Percentiles rank a stretch among this genome's conserved stretches.
phyloP scores from a whole-genome alignment of 92 coral and sea anemone species.

The Paragorgia papillata region DNA sequence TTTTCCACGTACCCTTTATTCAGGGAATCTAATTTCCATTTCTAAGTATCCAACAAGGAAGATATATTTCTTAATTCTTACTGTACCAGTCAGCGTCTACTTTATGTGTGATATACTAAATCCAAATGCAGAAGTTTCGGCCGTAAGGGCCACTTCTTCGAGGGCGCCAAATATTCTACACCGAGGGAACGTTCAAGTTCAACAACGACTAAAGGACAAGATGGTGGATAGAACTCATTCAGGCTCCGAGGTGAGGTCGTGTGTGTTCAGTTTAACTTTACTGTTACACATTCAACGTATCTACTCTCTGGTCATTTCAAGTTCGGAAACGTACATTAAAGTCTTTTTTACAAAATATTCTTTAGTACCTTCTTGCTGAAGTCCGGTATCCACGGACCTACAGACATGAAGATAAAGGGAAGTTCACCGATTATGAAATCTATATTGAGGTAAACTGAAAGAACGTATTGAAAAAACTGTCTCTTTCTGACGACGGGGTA shows the following conservation, averaged over 20 bases:
- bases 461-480: too few relatives aligned
- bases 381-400: slow-evolving; percentile 37
- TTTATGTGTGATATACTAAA: not conserved
- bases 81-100: too few relatives aligned
- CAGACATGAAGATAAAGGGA: slow-evolving; percentile 44
- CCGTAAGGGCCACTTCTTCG: not conserved
- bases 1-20: not conserved
- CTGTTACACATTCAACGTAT: not conserved
- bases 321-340: not conserved
- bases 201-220: not conserved
- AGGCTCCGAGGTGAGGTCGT: slow-evolving; percentile 21
- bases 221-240: not conserved
- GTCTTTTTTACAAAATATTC: not conserved
- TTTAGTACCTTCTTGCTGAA: slow-evolving; percentile 33
- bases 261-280: not conserved
- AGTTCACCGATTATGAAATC: slow-evolving; percentile 88
- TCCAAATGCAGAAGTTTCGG: not conserved
- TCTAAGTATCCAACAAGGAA: too few relatives aligned
- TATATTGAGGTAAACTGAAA: slow-evolving; percentile 70
- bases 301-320: not conserved
- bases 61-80: too few relatives aligned
- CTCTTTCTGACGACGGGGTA: too few relatives aligned
- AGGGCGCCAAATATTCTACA: slow-evolving; percentile 17
- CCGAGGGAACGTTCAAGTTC: not conserved
- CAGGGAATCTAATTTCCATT: not conserved